phyloP scores from a whole-genome alignment of 2,888 invertebrate genomes.

The Pterobdella sp. region DNA sequence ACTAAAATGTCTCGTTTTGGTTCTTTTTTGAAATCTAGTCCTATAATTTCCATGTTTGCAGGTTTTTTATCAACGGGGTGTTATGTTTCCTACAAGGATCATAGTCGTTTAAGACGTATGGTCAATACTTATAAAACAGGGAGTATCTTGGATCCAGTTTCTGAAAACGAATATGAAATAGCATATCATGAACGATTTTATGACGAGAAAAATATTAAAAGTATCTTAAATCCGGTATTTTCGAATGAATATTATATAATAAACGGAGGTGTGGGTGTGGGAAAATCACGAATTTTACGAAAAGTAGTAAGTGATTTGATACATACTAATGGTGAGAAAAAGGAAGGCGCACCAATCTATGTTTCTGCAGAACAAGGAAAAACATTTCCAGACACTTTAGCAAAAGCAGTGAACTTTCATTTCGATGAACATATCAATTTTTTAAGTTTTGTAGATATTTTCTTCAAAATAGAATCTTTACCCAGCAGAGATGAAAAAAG shows the following conservation, averaged over 20 bases:
- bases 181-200: conserved; percentile 28
- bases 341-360: conserved; percentile 36
- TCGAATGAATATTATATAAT: conserved; percentile 37
- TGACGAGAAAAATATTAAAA: conserved; percentile 24
- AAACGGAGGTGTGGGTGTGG: conserved; percentile 37
- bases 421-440: conserved; percentile 39
- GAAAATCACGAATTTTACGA: conserved; percentile 35
- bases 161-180: conserved; percentile 33
- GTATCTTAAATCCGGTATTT: conserved; percentile 28
- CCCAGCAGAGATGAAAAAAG: conserved; percentile 34
- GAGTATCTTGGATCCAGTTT: conserved; percentile 35
- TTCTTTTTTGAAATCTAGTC: too few relatives aligned
- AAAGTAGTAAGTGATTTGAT: conserved; percentile 35
- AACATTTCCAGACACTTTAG: conserved; percentile 36
- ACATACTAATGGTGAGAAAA: conserved; percentile 13
- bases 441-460: conserved; percentile 33
- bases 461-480: conserved; percentile 35
- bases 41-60: conserved; percentile 27
- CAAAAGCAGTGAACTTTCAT: conserved; percentile 34
- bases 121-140: conserved; percentile 32
- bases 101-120: conserved; percentile 32
- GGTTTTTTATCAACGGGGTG: conserved; percentile 29
- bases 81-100: conserved; percentile 36
- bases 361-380: conserved; percentile 34
- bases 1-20: too few relatives aligned